Evolutionary conservation across 1,140 invertebrate genomes (phyloP).

Genomic region (Mamestra configurata): DNA sequence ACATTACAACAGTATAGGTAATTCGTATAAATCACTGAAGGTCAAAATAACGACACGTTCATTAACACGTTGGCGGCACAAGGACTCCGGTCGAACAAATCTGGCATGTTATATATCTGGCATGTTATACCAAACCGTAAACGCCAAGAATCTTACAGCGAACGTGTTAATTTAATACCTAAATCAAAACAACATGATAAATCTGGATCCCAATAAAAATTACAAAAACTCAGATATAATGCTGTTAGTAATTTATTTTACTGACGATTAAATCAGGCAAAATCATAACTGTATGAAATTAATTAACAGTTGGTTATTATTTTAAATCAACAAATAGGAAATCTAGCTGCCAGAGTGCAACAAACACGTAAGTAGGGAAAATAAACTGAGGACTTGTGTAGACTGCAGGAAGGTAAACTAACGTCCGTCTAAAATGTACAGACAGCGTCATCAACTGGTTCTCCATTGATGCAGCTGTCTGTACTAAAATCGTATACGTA

Average conservation of each 20-base stretch:
- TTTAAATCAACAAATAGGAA: background rate
- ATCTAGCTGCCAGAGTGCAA: constrained; percentile 23
- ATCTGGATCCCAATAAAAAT: constrained; percentile 44
- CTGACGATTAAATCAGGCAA: background rate
- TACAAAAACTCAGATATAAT: background rate
- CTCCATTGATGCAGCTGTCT: no score
- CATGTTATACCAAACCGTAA: background rate
- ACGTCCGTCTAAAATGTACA: background rate
- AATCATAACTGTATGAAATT: background rate
- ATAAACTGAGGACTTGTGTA: background rate
- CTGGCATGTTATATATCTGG: background rate
- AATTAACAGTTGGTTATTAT: background rate
- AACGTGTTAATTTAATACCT: background rate
- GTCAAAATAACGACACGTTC: background rate
- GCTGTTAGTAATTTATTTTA: background rate
- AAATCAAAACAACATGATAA: constrained; percentile 33
- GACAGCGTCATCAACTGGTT: no score
- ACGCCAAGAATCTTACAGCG: background rate
- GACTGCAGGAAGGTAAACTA: background rate
- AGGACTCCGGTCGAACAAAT: background rate
- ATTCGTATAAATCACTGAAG: constrained; percentile 16
- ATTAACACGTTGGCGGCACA: constrained; percentile 19
- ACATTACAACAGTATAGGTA: constrained; percentile 12
- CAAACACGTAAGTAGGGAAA: background rate
- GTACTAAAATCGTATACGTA: no score